Evolutionary conservation across 2,113 vertebrate genomes (phyloP), one percentile per base, ranked within the genome.

Genomic region (Mesoclemmys tuberculata): DNA sequence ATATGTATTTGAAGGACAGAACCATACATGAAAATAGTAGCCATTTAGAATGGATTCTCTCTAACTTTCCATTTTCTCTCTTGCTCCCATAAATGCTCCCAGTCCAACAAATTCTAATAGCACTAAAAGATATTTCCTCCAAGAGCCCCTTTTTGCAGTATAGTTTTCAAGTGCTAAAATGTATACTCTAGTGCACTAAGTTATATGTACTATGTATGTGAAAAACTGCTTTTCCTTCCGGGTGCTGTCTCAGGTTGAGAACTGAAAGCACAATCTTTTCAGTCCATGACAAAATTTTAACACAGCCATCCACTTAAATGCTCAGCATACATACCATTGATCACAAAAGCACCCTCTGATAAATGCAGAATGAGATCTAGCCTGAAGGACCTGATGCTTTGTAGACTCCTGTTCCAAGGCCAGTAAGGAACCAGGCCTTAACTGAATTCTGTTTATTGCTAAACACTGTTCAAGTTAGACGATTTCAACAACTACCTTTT

Each of bases 181-280:
- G 85, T 93, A 94, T 95, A 61, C 68, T 31, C 84, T 91, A 78
- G 51, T 86, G 79, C 78, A 79, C 80, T 94, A 96, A 98, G 96
- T 89, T 95, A 90, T 93, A 95, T 94, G 84, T 49, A 14, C n/a
- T 22, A 26, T 91, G 92, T 82, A 85, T 89, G 87, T 93, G 92
- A 91, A 77, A 94, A 97, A 86, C 80, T 87, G 58, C 81, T 80
- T 85, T 88, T 95, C 56, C 89, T 94, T 95, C 95, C 95, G 92
- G 51, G 52, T 71, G 16, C 35, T 97, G 90, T 90, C 89, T 95
- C 56, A 88, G 83, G 71, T 90, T 77, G 75, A 96, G 88, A 95
- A 89, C 12, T 54, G 55, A 95, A 97, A 95, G 82, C 80, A 85
- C 31, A 52, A 21, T 77, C 18, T 1, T 95, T 86, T 64, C 87